Percentiles rank a stretch among this genome's conserved stretches.
Conservation (phyloP, 2,113 vertebrate genomes). For the Tychaedon coryphoeus region DNA sequence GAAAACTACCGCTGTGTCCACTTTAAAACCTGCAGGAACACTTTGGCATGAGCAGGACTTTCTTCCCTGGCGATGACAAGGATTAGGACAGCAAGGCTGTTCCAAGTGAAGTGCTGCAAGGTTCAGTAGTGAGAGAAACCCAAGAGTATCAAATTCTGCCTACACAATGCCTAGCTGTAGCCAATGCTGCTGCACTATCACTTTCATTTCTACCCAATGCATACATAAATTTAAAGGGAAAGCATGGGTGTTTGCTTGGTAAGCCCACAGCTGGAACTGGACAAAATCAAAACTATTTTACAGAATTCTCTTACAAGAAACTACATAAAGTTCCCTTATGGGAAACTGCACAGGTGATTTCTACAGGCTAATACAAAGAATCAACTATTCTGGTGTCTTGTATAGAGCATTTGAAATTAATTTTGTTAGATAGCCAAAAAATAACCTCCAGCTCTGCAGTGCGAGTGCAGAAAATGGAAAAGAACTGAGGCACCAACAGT, state of each 20-base stretch:
- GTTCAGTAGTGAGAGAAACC: conserved; percentile 24
- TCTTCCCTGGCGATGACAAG: not conserved
- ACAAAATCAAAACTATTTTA: not conserved
- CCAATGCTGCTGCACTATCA: conserved; percentile 54
- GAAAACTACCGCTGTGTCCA: not conserved
- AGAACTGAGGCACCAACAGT: not conserved
- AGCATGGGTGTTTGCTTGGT: not conserved
- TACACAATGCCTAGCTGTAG: conserved; percentile 35
- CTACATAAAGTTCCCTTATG: not conserved
- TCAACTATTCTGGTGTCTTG: not conserved
- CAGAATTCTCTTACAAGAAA: not conserved
- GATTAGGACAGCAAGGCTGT: not conserved
- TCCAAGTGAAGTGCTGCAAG: not conserved
- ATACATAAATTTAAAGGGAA: conserved; percentile 25
- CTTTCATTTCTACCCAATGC: conserved; percentile 57
- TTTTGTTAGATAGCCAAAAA: not conserved
- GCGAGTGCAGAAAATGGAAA: not conserved
- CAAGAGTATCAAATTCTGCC: conserved; percentile 62
- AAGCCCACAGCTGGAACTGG: not conserved
- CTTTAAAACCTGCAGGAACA: not conserved
- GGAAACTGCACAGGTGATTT: not conserved
- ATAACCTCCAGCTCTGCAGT: not conserved
- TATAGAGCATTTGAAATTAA: not conserved
- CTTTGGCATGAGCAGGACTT: not conserved
- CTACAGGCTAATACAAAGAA: not conserved